Conservation (phyloP, 1,140 invertebrate genomes). For the Zaprionus kolodkinae region DNA sequence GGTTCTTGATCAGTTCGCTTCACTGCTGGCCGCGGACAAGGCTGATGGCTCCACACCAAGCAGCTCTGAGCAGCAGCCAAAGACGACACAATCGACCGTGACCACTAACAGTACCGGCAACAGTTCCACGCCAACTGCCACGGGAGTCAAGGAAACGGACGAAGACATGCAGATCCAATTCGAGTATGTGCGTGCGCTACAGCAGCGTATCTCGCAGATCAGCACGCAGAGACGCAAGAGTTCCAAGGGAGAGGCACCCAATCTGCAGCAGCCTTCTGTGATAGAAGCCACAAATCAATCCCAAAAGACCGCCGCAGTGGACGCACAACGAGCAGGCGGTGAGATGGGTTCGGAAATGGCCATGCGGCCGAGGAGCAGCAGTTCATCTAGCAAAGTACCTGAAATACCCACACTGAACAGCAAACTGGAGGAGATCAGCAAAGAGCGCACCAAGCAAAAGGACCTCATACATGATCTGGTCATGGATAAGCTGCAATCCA, state of each 20-base stretch:
- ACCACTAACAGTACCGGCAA: conserved; percentile 57
- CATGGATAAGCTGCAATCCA: conserved; percentile 90
- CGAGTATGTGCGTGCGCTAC: conserved; percentile 88
- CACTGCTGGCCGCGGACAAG: conserved; percentile 55
- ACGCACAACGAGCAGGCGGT: background rate
- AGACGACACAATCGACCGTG: conserved; percentile 64
- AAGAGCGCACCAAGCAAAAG: conserved; percentile 89
- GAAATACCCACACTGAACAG: conserved; percentile 76
- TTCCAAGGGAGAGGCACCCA: conserved; percentile 85
- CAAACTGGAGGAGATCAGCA: conserved; percentile 87
- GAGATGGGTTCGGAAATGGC: conserved; percentile 5
- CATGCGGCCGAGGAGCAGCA: conserved; percentile 62
- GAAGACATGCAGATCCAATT: conserved; percentile 73
- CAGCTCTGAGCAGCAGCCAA: conserved; percentile 78
- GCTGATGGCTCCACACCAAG: conserved; percentile 69
- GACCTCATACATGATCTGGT: conserved; percentile 90
- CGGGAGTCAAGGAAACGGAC: conserved; percentile 57
- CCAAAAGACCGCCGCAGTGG: conserved; percentile 10
- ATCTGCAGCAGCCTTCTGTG: conserved; percentile 71
- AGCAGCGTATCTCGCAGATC: conserved; percentile 90
- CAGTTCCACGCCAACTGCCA: conserved; percentile 46
- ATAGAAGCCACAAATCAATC: conserved; percentile 63
- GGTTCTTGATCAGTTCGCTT: conserved; percentile 65
- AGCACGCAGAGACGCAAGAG: conserved; percentile 88
- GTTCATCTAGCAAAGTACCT: conserved; percentile 72